Conservation (phyloP, 2,888 invertebrate species). For the Archips crataeganus region DNA sequence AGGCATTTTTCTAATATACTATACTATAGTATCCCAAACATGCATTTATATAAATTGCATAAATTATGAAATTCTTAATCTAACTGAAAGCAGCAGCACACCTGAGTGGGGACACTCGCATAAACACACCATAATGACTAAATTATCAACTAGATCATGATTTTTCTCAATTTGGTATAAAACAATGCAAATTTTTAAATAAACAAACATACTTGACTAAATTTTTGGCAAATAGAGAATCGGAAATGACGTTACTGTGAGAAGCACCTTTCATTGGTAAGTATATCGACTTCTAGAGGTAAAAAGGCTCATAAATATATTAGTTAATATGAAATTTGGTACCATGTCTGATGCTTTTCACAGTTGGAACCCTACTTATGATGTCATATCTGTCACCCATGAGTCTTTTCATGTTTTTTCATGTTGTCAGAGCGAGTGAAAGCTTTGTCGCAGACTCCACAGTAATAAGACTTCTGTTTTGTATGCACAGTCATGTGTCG, state of each 20-base stretch:
- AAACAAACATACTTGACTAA: slow-evolving; percentile 77
- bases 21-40: slow-evolving; percentile 74
- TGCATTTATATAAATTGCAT: slow-evolving; percentile 71
- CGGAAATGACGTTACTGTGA: slow-evolving; percentile 68
- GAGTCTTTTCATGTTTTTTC: slow-evolving; percentile 85
- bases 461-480: slow-evolving; percentile 83
- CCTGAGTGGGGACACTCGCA: slow-evolving; percentile 72
- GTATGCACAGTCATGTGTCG: slow-evolving; percentile 85
- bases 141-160: slow-evolving; percentile 83
- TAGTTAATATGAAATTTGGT: slow-evolving; percentile 28
- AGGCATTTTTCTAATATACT: slow-evolving; percentile 75
- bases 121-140: slow-evolving; percentile 84
- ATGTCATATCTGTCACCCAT: slow-evolving; percentile 64
- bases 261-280: slow-evolving; percentile 56
- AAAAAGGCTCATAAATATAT: slow-evolving; percentile 20
- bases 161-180: slow-evolving; percentile 77
- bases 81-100: slow-evolving; percentile 79
- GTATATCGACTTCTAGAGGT: slow-evolving; percentile 18
- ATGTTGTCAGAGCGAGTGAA: slow-evolving; percentile 84
- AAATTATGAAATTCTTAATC: slow-evolving; percentile 69
- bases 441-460: slow-evolving; percentile 83
- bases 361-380: slow-evolving; percentile 43
- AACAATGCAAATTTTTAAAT: slow-evolving; percentile 68
- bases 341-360: slow-evolving; percentile 50
- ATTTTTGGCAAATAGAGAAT: slow-evolving; percentile 85